These are phyloP conservation scores for Volucella inflata DNA, from an alignment of 2,888 invertebrate species.

Conservation along the genomic window DNA sequence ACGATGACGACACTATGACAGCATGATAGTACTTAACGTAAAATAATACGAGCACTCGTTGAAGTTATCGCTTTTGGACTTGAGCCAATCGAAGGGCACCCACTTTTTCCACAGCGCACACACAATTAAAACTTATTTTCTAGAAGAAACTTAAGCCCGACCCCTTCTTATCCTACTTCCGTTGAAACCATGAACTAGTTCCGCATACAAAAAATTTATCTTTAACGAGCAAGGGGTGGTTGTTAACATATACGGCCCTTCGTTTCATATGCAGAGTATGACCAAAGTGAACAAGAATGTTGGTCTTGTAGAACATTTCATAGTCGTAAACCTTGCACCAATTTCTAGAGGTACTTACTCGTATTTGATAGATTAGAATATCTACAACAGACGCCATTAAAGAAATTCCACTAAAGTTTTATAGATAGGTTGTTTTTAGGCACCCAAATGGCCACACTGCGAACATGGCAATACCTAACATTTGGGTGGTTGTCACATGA, in stretches of 20 bases:
- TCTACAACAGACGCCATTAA: too few relatives aligned
- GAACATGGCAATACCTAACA: slow-evolving; percentile 41
- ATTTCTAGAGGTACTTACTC: too few relatives aligned
- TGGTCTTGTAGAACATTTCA: too few relatives aligned
- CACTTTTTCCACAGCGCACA: slow-evolving; percentile 9
- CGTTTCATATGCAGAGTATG: too few relatives aligned
- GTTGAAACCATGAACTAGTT: slow-evolving; percentile 40
- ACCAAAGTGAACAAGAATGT: too few relatives aligned
- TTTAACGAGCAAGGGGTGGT: slow-evolving; percentile 22
- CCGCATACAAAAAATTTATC: slow-evolving; percentile 35
- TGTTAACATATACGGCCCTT: not conserved
- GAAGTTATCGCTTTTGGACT: slow-evolving; percentile 48
- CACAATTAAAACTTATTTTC: not conserved
- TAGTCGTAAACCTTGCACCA: too few relatives aligned
- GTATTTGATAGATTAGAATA: too few relatives aligned
- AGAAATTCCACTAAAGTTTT: too few relatives aligned
- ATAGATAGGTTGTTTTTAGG: too few relatives aligned
- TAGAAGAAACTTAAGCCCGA: slow-evolving; percentile 12
- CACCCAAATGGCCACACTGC: not conserved
- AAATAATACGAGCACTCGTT: slow-evolving; percentile 32
- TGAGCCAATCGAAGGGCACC: slow-evolving; percentile 39
- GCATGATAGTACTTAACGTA: slow-evolving; percentile 19
- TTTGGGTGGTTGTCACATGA: slow-evolving; percentile 54
- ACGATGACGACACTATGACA: slow-evolving; percentile 11
- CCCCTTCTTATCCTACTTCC: too few relatives aligned